Evolutionary conservation across 2,113 vertebrate species (phyloP).

Genomic region (Mormyrus lacerda): DNA sequence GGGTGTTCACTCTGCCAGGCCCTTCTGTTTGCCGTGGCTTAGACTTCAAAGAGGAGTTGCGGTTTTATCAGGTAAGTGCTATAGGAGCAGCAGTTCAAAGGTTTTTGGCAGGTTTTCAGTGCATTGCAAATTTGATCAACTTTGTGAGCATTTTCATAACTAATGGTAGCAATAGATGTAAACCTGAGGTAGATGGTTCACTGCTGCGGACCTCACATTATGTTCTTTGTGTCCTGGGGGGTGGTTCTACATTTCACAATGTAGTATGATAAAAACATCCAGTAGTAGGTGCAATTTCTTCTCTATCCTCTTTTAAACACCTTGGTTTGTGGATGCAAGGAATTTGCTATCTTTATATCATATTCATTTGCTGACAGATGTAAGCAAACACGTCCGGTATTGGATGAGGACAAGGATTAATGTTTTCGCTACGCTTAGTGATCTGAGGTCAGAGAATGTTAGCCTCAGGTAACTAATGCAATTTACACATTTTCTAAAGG

Average conservation of each 20-base stretch:
- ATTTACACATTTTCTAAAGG: neutral
- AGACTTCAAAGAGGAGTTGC: conserved; percentile 28
- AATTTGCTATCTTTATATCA: conserved; percentile 27
- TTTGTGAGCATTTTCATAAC: conserved; percentile 19
- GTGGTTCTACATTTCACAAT: neutral
- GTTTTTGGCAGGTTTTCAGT: conserved; percentile 4
- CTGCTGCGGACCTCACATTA: neutral
- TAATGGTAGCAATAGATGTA: neutral
- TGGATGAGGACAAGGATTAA: conserved; percentile 37
- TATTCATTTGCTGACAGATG: conserved; percentile 12
- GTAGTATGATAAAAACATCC: neutral
- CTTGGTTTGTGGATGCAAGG: conserved; percentile 19
- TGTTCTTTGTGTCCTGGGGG: neutral
- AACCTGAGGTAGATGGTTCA: neutral
- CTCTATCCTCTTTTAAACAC: neutral
- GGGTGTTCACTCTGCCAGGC: conserved; percentile 8
- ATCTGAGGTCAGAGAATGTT: conserved; percentile 22
- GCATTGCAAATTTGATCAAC: conserved; percentile 28
- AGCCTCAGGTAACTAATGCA: neutral
- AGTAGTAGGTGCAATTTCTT: neutral
- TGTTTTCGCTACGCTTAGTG: conserved; percentile 36
- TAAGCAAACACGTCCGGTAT: conserved; percentile 37
- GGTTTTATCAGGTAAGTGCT: conserved; percentile 36
- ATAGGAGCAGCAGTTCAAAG: conserved; percentile 37
- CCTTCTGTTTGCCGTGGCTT: conserved; percentile 28